Evolutionary conservation across 1,140 invertebrate genomes (phyloP), one percentile per base, ranked within the genome.

Genomic region (Hyles vespertilio): DNA sequence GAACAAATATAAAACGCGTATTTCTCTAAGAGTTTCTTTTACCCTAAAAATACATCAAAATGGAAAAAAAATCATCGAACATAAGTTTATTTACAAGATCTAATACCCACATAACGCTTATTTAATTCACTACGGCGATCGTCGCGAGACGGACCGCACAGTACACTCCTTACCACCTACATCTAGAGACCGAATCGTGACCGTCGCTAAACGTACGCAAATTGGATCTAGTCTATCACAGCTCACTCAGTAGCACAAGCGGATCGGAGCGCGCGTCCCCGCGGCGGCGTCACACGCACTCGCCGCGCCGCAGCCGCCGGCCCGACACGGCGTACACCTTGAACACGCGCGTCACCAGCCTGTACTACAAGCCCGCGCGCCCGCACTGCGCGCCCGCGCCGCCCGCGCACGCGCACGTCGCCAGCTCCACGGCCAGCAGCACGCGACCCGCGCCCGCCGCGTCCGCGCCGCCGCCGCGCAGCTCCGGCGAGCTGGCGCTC

Each of bases 401-500:
- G 69, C 72, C 73, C 54, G 66, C 74, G 8, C 71, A 51, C 61
- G 75, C 70, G 7, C 72, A 74, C 43, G 76, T 68, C 59, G 63
- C 58, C 58, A 90, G 69, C 70, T 89, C 84, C 63, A 89, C 86
- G 3, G 86, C 86, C 59, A 89, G 67, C 61, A 89, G 66, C 59
- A 89, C 86, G 5, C 82, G 67, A 64, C 78, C 51, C 75, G 84
- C 89, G 87, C 85, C 61, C 87, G 59, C 63, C 89, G 89, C 61
- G 72, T 76, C 47, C 83, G 85, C 34, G 85, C 76, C 56, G 69
- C 76, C 46, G 87, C 89, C 72, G 10, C 83, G 59, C 45, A 91
- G 70, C 47, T 83, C 80, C 3, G 91, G 91, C 59, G 91, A 78
- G 67, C 91, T 92, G 43, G 81, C 78, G 59, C 91, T 91, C 7